Evolutionary conservation across 2,113 vertebrate species (phyloP), one percentile per base, ranked within the genome.

Genomic region (Euleptes europaea): DNA sequence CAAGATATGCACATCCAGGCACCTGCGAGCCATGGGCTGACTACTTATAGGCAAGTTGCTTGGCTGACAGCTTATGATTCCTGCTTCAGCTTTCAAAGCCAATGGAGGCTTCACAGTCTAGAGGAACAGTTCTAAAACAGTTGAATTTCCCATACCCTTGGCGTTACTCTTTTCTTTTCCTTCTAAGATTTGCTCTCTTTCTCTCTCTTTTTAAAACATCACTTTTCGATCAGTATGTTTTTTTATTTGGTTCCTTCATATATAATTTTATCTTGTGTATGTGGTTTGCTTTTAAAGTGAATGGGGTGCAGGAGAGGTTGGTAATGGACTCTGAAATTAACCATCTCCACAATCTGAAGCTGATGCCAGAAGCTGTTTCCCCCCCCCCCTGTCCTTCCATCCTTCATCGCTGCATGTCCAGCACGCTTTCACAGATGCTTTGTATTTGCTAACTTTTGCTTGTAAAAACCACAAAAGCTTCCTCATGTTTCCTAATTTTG

Each of bases 321-420:
- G 90, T 91, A 65, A 88, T 93, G 86, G 92, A 95, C 95, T 96
- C 87, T 96, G 93, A 92, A 93, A 96, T 97, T 97, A 97, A 98
- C 97, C 95, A 94, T 94, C 90, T 97, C 94, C 93, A 95, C 95
- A 89, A 93, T 97, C 98, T 99, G 98, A 99, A 98, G 98, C 98
- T 99, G 99, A 97, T 99, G 98, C 98, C 98, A 95, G 98, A 98
- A 97, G 98, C 97, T 99, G 98, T 94, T 94, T 96, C 94, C 96
- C 93, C 97, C 89, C 70, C 95, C 97, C 89, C 70, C 95, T 87
- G 92, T 79, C 77, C 69, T 66, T 80, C n/a, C 77, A 72, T 90
- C 93, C 92, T 92, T 93, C 91, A 93, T 92, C 89, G 89, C 85
- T 92, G 94, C 93, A 92, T 95, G 96, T 38, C 82, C 79, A 94